Evolutionary conservation across 2,888 invertebrate species (phyloP).

Genomic region (Hirtodrosophila trivittata): DNA sequence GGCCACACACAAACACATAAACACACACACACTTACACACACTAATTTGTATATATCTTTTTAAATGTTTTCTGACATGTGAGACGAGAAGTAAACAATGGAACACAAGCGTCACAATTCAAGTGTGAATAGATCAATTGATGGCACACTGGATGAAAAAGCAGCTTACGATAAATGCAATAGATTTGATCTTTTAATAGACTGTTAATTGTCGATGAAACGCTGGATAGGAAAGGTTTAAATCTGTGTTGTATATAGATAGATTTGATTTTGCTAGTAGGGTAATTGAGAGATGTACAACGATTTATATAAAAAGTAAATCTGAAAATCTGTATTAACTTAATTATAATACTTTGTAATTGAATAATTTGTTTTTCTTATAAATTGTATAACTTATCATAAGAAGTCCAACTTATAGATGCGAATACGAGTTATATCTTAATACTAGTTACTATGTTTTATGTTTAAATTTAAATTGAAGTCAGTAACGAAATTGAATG

Average conservation of each 20-base stretch:
- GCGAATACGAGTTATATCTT: too few species aligned
- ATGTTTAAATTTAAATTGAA: too few species aligned
- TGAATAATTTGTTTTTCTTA: too few species aligned
- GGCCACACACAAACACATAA: conserved; percentile 27
- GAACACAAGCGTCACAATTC: conserved; percentile 53
- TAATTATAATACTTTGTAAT: too few species aligned
- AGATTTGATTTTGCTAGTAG: too few species aligned
- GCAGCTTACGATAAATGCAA: conserved; percentile 44
- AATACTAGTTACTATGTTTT: too few species aligned
- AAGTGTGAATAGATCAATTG: conserved; percentile 70
- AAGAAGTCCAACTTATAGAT: too few species aligned
- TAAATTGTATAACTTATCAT: too few species aligned
- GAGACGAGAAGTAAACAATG: conserved; percentile 53
- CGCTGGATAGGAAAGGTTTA: background rate
- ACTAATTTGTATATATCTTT: conserved; percentile 9
- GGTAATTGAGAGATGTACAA: too few species aligned
- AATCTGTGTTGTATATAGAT: background rate
- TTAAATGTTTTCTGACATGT: conserved; percentile 43
- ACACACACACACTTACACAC: background rate
- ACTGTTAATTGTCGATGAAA: conserved; percentile 4
- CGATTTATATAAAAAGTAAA: too few species aligned
- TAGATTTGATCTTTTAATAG: conserved; percentile 23
- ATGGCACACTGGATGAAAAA: conserved; percentile 38
- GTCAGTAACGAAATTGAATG: too few species aligned
- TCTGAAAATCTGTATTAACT: too few species aligned